Base-by-base conservation (phyloP, 2,888 invertebrate genomes). In the Epistrophe grossulariae region DNA sequence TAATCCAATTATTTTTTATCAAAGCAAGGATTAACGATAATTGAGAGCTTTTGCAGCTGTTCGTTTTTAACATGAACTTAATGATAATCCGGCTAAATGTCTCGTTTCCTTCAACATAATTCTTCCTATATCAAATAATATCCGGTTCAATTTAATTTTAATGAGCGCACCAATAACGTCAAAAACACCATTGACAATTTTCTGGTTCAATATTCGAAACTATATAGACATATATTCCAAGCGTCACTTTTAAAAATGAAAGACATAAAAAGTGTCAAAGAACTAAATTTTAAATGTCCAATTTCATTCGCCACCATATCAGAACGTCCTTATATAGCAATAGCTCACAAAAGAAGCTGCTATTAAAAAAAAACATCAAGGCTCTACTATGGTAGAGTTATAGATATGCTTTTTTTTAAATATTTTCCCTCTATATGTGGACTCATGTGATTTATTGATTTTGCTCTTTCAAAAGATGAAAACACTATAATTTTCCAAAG, bases 371-470 rank as follows among this genome's bases (percentile, higher is more conserved):
- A 68, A 68, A 48, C 48, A 19, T 19, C 60, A 60, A 60, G 60
- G 60, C 57, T 38, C 31, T 43, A 13, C 10, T 45, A 15, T 2
- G 24, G n/a, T n/a, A n/a, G n/a, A n/a, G n/a, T n/a, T n/a, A n/a
- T 24, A 24, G 24, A 24, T 24, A 24, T 24, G 3, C 24, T 3
- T 24, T 19, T 52, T 31, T 24, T 17, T 13, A 60, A 13, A 24
- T 59, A 73, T 9, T 52, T 50, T 48, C 28, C 40, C 31, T 24
- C 66, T 19, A 11, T 19, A n/a, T 28, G 66, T 43, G 57, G 48
- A 66, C 50, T 73, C 57, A 73, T 73, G 66, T 72, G 79, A 80
- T 73, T 73, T 73, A 80, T 80, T 80, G 79, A 80, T 80, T 80
- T 48, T 60, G 40, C 40, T 66, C 40, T 59, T 66, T 31, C n/a